phyloP scores from a whole-genome alignment of 2,797 vertebrate genomes.

The Microcaecilia unicolor region DNA sequence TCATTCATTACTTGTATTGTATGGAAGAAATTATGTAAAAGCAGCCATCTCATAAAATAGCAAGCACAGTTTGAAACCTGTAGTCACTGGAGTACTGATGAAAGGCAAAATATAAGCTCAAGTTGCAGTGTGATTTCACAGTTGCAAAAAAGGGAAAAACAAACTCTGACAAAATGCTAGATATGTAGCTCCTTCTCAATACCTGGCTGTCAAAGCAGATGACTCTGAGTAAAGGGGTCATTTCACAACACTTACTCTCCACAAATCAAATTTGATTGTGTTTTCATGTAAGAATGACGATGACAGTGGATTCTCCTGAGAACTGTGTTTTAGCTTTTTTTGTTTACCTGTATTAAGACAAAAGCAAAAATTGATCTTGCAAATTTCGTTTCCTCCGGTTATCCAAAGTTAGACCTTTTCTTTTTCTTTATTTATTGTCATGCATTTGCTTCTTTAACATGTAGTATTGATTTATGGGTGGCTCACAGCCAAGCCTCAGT shows the following conservation, averaged over 20 bases:
- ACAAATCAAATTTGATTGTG: conserved; percentile 21
- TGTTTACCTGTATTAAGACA: conserved; percentile 2
- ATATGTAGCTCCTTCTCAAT: not conserved
- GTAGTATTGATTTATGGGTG: conserved; percentile 49
- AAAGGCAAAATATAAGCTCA: no score
- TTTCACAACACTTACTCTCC: conserved; percentile 26
- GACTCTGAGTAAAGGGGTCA: conserved; percentile 4
- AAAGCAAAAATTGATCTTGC: conserved; percentile 11
- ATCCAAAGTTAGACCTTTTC: conserved; percentile 41
- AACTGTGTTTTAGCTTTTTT: not conserved
- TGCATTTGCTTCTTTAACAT: conserved; percentile 55
- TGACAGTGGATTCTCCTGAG: conserved; percentile 7
- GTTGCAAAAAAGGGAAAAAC: no score
- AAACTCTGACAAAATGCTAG: no score
- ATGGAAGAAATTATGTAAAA: no score
- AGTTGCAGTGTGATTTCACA: no score
- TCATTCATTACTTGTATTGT: no score
- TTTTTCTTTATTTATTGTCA: conserved; percentile 61
- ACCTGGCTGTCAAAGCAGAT: not conserved
- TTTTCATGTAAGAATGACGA: conserved; percentile 11
- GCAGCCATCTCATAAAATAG: no score
- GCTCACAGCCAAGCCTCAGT: conserved; percentile 42
- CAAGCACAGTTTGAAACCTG: no score
- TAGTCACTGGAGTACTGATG: no score
- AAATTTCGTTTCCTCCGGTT: conserved; percentile 12